Conservation (phyloP, 92 coral and sea anemone genomes). For the Muricea muricata region DNA sequence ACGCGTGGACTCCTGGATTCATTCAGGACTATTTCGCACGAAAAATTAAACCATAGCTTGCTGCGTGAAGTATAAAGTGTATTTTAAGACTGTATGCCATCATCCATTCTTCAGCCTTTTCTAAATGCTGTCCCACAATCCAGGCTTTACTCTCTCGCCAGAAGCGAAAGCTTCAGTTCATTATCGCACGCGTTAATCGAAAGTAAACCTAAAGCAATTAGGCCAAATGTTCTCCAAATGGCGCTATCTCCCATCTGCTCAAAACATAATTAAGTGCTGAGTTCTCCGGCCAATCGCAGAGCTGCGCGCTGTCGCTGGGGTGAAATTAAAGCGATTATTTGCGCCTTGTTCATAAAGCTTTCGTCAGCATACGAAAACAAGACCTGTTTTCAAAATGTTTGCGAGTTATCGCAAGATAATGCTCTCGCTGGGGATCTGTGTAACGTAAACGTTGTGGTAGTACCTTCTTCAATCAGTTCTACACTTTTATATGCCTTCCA, state of each 20-base stretch:
- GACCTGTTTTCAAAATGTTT: background rate
- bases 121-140: background rate
- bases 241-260: constrained; percentile 45
- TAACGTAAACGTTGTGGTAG: background rate
- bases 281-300: constrained; percentile 9
- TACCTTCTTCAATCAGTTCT: too few species aligned
- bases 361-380: background rate
- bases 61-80: too few species aligned
- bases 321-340: background rate
- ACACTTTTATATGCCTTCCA: too few species aligned
- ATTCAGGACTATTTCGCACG: too few species aligned
- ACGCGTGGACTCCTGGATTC: too few species aligned
- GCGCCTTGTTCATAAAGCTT: background rate
- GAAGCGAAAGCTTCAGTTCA: constrained; percentile 6
- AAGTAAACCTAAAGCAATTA: constrained; percentile 46
- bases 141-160: background rate
- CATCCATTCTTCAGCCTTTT: background rate
- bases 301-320: background rate
- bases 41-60: too few species aligned
- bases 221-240: background rate
- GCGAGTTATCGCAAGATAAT: background rate
- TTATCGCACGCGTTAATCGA: constrained; percentile 27
- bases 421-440: background rate
- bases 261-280: constrained; percentile 43
- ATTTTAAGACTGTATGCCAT: too few species aligned